Evolutionary conservation across 2,113 vertebrate genomes (phyloP).

Genomic region (Turdus rufiventris): DNA sequence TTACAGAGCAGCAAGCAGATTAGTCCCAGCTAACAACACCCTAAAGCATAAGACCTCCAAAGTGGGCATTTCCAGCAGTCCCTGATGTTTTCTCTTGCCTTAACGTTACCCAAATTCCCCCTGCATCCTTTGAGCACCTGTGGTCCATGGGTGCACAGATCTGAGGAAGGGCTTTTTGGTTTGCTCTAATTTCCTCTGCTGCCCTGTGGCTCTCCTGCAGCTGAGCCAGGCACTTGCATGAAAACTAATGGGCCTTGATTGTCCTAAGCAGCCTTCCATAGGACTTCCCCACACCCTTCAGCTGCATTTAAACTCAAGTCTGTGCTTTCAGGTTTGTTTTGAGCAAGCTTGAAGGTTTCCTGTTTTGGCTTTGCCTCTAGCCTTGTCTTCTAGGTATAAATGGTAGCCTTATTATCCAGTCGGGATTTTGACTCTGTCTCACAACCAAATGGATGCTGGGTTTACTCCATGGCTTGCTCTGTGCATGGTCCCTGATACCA

Average conservation of each 20-base stretch:
- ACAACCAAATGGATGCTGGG: not conserved
- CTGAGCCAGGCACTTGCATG: not conserved
- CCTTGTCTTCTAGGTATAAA: fast-evolving
- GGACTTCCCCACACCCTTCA: not conserved
- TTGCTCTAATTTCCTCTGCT: not conserved
- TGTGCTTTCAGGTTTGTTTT: not conserved
- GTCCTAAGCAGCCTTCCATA: not conserved
- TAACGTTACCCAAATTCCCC: not conserved
- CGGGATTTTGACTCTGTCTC: not conserved
- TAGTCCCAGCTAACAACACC: not conserved
- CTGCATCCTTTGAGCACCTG: not conserved
- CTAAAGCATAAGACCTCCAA: not conserved
- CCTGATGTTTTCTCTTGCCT: not conserved
- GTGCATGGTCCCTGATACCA: not conserved
- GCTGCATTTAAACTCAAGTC: not conserved
- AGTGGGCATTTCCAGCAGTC: not conserved
- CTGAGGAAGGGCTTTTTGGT: not conserved
- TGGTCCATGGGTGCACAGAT: not conserved
- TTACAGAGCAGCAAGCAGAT: not conserved
- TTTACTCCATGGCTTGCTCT: not conserved
- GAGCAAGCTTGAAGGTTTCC: not conserved
- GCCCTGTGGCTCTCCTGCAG: fast-evolving
- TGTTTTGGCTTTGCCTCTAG: not conserved
- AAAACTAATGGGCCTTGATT: not conserved
- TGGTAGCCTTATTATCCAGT: not conserved